Evolutionary conservation across 2,797 vertebrate genomes (phyloP).

Genomic region (Pseudopleuronectes americanus): DNA sequence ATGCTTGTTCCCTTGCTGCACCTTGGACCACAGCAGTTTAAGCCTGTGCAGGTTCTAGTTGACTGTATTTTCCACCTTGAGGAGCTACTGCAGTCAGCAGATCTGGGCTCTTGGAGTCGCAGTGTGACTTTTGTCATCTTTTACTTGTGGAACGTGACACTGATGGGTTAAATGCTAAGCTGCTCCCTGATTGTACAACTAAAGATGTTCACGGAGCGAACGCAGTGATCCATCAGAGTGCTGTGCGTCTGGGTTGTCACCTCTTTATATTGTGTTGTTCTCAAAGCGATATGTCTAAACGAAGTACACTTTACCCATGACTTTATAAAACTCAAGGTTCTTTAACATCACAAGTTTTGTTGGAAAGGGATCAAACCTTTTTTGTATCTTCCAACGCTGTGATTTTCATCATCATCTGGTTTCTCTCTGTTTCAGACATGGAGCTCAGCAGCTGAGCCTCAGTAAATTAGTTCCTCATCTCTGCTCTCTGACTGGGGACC

Average conservation of each 20-base stretch:
- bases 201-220: no score
- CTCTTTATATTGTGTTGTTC: no score
- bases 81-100: slow-evolving; percentile 3
- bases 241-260: no score
- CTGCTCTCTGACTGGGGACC: slow-evolving; percentile 91
- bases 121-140: slow-evolving; percentile 49
- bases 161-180: slow-evolving; percentile 46
- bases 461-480: slow-evolving; percentile 95
- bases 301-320: no score
- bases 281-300: no score
- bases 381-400: no score
- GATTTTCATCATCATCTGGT: not conserved
- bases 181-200: no score
- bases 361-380: no score
- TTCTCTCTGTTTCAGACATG: slow-evolving; percentile 80
- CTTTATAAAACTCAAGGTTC: no score
- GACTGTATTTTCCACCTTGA: slow-evolving; percentile 9
- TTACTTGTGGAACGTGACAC: slow-evolving; percentile 58
- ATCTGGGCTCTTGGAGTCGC: slow-evolving; percentile 9
- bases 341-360: no score
- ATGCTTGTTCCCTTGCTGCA: not conserved
- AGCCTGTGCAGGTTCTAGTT: not conserved
- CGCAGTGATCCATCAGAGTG: no score
- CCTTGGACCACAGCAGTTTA: slow-evolving; percentile 4
- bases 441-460: slow-evolving; percentile 89